Evolutionary conservation across 2,797 vertebrate genomes (phyloP), one percentile per base, ranked within the genome.

Genomic region (Melopsittacus undulatus): DNA sequence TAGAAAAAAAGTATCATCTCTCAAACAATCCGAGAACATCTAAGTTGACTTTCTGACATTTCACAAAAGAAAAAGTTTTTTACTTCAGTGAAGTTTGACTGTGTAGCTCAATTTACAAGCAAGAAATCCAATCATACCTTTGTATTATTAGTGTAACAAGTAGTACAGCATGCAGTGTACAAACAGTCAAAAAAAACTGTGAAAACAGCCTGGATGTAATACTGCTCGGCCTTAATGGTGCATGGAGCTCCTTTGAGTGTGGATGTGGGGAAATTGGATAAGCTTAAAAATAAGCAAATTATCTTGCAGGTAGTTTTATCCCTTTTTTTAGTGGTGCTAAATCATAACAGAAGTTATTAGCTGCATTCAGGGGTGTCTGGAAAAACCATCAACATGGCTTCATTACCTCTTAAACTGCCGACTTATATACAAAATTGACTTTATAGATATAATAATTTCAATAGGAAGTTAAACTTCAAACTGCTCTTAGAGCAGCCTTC

Each of bases 321-420:
- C 21, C 12, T 34, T 68, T 87, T 75, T 24, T 66, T 84, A 40
- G 38, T 27, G 67, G 5, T 57, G 15, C 54, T 89, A 76, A 89
- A 67, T 23, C 13, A 5, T 84, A 76, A 59, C 43, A 77, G 49
- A 87, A 79, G 29, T 79, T 84, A 79, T 38, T 89, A 67, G 20
- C 46, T 82, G 40, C 43, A 70, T 85, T 84, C 89, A 89, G 46
- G 49, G 7, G 15, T 92, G 43, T 63, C 81, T 79, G 42, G 20
- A 70, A 93, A 74, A 85, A 13, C 3, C 15, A 70, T 74, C 72
- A 89, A 51, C 46, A 20, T 76, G 17, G 82, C 51, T 92, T 92
- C 63, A 93, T 93, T 93, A 67, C 67, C 23, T 89, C 74, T 90
- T 76, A 57, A 93, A 46, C 19, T 87, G 26, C 43, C 79, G 59